Evolutionary conservation across 37 sponge, comb jelly and placozoan genomes (phyloP).

Genomic region (Tethya wilhelma): DNA sequence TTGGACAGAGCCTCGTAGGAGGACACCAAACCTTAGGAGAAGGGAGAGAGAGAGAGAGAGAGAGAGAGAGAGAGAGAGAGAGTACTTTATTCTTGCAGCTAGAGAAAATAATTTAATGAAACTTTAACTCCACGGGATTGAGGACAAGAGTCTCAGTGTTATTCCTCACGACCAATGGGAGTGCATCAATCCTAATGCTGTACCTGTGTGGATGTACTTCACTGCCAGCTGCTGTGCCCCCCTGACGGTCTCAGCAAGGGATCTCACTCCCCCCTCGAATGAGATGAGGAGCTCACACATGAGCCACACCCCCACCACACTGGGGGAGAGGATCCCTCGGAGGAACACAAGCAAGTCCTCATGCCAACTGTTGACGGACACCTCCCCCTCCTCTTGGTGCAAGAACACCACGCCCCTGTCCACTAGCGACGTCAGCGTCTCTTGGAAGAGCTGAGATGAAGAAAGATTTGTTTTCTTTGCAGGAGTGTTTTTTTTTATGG

Average conservation of each 20-base stretch:
- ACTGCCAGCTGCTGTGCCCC: constrained; percentile 64
- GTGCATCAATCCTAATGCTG: neutral
- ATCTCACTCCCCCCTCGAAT: constrained; percentile 66
- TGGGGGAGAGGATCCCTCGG: constrained; percentile 38
- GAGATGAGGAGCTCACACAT: constrained; percentile 67
- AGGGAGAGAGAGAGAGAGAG: neutral
- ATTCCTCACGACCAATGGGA: neutral
- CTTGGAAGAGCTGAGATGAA: constrained; percentile 47
- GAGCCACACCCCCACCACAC: constrained; percentile 71
- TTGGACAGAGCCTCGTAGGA: constrained; percentile 69
- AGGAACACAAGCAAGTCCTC: constrained; percentile 22
- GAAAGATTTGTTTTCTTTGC: neutral
- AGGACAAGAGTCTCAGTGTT: neutral
- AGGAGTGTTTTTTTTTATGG: too few relatives aligned
- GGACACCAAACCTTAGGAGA: constrained; percentile 50
- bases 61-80: neutral
- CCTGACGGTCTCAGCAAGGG: constrained; percentile 39
- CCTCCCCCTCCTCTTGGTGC: neutral
- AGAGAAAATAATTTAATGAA: neutral
- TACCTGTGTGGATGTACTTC: constrained; percentile 59
- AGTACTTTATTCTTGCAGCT: neutral
- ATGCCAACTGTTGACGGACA: neutral
- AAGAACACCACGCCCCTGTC: constrained; percentile 46
- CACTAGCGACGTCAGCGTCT: constrained; percentile 17
- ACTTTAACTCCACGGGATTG: neutral